A percentile compares a stretch with the other conserved stretches of the same genome.
Evolutionary conservation across 2,888 invertebrate genomes (phyloP).

Genomic region (Phalera bucephala): DNA sequence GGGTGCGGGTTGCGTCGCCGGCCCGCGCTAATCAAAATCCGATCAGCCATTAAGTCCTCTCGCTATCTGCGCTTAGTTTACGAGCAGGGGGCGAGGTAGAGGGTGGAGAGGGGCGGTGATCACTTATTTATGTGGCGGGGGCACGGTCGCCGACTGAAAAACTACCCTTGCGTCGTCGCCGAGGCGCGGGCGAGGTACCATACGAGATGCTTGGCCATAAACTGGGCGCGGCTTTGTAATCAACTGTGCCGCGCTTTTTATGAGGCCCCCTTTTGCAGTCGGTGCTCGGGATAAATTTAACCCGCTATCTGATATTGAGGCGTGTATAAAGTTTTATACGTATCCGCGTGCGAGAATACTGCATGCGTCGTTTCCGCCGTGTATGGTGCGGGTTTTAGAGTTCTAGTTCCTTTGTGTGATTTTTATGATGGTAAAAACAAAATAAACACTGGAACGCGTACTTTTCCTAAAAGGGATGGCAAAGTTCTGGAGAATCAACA

Average conservation of each 20-base stretch:
- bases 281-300: conserved; percentile 68
- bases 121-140: conserved; percentile 79
- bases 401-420: background rate
- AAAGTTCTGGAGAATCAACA: too few species aligned
- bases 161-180: conserved; percentile 69
- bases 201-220: conserved; percentile 60
- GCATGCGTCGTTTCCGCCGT: conserved; percentile 19
- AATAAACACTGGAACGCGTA: too few species aligned
- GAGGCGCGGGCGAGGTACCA: conserved; percentile 43
- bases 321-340: conserved; percentile 48
- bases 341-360: conserved; percentile 28
- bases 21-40: conserved; percentile 82
- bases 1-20: conserved; percentile 75
- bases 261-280: conserved; percentile 69
- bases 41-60: conserved; percentile 83
- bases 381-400: conserved; percentile 7
- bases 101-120: conserved; percentile 52
- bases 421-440: too few species aligned
- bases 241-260: conserved; percentile 77
- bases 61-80: conserved; percentile 82
- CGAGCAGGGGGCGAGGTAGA: conserved; percentile 70
- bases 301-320: conserved; percentile 68
- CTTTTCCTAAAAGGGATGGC: too few species aligned
- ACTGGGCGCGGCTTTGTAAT: conserved; percentile 71
- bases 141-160: conserved; percentile 68